These are phyloP conservation scores for Eupithecia subumbrata DNA, from an alignment of 2,888 invertebrate species.

Conservation along the genomic window DNA sequence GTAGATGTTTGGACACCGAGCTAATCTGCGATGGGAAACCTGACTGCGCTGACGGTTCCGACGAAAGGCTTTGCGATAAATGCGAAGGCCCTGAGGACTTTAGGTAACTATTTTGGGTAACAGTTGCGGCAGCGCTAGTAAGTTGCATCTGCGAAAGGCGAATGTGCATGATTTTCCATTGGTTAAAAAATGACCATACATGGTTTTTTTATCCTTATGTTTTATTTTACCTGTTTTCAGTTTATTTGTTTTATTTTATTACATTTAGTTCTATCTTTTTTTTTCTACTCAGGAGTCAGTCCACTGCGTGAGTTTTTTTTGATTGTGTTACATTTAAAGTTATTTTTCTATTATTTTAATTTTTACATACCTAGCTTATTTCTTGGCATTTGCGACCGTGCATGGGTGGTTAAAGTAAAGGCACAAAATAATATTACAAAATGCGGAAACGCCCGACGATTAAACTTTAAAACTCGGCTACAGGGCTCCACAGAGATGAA, in stretches of 20 bases:
- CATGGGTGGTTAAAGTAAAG: background rate
- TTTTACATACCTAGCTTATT: background rate
- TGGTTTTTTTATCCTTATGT: background rate
- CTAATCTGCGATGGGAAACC: constrained; percentile 83
- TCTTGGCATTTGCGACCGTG: background rate
- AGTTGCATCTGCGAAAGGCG: constrained; percentile 2
- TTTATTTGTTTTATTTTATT: background rate
- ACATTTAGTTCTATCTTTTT: background rate
- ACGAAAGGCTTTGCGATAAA: constrained; percentile 74
- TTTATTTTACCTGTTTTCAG: background rate
- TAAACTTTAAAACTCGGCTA: too few species aligned
- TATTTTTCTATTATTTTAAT: background rate
- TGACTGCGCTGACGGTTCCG: constrained; percentile 86
- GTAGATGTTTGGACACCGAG: constrained; percentile 84
- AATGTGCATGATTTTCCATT: background rate
- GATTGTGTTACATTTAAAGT: background rate
- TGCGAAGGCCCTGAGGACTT: constrained; percentile 70
- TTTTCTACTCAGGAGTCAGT: background rate
- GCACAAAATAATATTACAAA: background rate
- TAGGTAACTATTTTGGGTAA: constrained; percentile 61
- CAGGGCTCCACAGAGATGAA: background rate
- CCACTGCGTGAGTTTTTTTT: background rate
- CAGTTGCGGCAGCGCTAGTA: background rate
- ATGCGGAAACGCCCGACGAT: background rate
- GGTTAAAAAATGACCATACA: background rate